Evolutionary conservation across 92 coral and sea anemone genomes (phyloP).

Genomic region (Epizoanthus illoricatus): DNA sequence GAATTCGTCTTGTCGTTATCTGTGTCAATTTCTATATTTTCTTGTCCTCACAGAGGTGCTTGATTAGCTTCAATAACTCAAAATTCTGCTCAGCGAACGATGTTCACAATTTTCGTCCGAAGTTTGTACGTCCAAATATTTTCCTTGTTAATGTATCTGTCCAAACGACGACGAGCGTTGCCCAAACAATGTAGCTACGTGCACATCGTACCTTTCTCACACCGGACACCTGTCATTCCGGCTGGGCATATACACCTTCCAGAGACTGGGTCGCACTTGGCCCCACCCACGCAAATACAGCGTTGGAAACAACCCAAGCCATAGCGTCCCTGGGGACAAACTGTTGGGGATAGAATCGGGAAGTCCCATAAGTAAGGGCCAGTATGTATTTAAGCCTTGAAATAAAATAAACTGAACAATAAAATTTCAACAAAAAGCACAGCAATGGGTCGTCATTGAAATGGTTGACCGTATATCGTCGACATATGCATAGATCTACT

Average conservation of each 20-base stretch:
- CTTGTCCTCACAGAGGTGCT: too few relatives aligned
- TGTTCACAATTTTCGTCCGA: too few relatives aligned
- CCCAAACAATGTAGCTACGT: background rate
- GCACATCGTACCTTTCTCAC: slow-evolving; percentile 57
- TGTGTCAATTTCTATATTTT: too few relatives aligned
- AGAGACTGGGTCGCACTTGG: slow-evolving; percentile 61
- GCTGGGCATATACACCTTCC: slow-evolving; percentile 80
- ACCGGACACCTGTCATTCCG: slow-evolving; percentile 67
- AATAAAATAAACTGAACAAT: background rate
- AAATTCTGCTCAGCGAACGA: too few relatives aligned
- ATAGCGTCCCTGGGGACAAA: slow-evolving; percentile 48
- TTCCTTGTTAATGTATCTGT: too few relatives aligned
- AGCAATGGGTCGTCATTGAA: background rate
- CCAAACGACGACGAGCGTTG: too few relatives aligned
- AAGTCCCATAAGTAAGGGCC: too few relatives aligned
- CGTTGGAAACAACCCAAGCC: slow-evolving; percentile 41
- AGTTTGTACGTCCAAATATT: too few relatives aligned
- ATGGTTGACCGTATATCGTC: background rate
- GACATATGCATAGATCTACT: background rate
- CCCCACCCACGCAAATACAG: slow-evolving; percentile 50
- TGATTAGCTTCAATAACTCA: too few relatives aligned
- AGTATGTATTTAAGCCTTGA: too few relatives aligned
- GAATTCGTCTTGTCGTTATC: too few relatives aligned
- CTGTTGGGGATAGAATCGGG: background rate
- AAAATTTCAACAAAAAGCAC: background rate